Percentiles rank a stretch among this genome's conserved stretches.
Conservation (phyloP, 1,140 invertebrate species). For the Mamestra configurata region DNA sequence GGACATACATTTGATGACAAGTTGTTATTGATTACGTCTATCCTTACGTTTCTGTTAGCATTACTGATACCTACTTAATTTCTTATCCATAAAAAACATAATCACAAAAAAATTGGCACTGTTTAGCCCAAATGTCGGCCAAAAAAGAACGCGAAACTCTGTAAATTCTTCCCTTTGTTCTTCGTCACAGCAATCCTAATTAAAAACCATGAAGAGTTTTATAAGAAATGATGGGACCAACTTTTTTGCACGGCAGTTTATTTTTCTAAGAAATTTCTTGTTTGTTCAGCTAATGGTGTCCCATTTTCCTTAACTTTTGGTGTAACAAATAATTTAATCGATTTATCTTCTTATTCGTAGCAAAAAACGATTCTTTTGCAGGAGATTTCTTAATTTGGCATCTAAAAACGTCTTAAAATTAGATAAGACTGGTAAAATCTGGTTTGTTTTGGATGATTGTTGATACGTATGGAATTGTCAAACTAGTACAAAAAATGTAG, state of each 20-base stretch:
- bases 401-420: not conserved
- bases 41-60: too few relatives aligned
- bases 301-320: slow-evolving; percentile 16
- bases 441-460: not conserved
- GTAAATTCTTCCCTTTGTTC: not conserved
- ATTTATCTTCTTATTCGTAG: not conserved
- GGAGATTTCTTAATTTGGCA: not conserved
- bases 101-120: not conserved
- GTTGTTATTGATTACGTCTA: too few relatives aligned
- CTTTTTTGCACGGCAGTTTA: slow-evolving; percentile 19
- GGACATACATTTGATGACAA: too few relatives aligned
- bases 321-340: slow-evolving; percentile 15
- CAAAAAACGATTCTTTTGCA: not conserved
- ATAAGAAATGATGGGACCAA: not conserved
- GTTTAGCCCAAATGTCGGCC: slow-evolving; percentile 7
- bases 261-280: slow-evolving; percentile 13
- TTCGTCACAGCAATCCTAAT: not conserved
- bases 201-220: slow-evolving; percentile 3
- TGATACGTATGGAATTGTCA: not conserved
- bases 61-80: too few relatives aligned
- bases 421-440: not conserved
- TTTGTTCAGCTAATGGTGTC: slow-evolving; percentile 37
- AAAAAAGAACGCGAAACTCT: not conserved
- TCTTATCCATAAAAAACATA: too few relatives aligned
- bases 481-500: not conserved